phyloP scores from a whole-genome alignment of 2,888 invertebrate species.

The Atherix ibis region DNA sequence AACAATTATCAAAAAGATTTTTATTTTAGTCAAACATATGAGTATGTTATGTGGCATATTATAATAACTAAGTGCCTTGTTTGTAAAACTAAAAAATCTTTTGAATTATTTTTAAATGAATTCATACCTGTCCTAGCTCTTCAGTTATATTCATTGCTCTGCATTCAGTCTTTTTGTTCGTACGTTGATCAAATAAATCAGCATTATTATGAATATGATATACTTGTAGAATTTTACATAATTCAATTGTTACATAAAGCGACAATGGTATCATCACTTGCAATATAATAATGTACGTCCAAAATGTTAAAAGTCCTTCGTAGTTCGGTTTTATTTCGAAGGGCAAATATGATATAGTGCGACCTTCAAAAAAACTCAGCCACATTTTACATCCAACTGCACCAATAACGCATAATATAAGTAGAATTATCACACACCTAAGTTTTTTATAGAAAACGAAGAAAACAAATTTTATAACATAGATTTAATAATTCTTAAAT shows the following conservation, averaged over 20 bases:
- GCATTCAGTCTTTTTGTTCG: constrained; percentile 73
- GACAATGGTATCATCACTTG: constrained; percentile 96
- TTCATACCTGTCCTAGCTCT: constrained; percentile 75
- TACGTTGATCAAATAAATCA: constrained; percentile 69
- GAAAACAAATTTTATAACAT: too few species aligned
- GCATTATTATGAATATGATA: constrained; percentile 87
- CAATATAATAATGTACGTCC: constrained; percentile 88
- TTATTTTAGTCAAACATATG: too few species aligned
- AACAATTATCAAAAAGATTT: too few species aligned
- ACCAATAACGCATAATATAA: constrained; percentile 78
- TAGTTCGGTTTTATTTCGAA: constrained; percentile 42
- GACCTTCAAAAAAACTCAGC: constrained; percentile 38
- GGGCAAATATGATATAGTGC: constrained; percentile 52
- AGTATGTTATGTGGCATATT: too few species aligned
- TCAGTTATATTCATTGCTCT: constrained; percentile 93
- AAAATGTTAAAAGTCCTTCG: constrained; percentile 78
- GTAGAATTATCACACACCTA: constrained; percentile 72
- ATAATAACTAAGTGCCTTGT: neutral
- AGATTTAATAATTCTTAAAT: too few species aligned
- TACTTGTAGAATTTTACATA: constrained; percentile 90
- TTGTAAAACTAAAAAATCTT: neutral
- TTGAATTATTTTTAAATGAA: neutral
- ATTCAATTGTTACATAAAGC: constrained; percentile 89
- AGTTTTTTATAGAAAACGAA: constrained; percentile 3
- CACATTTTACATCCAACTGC: constrained; percentile 83